Percentiles rank a stretch among this genome's conserved stretches.
Evolutionary conservation across 2,888 invertebrate genomes (phyloP).

Genomic region (Cyrtodaria siliqua): DNA sequence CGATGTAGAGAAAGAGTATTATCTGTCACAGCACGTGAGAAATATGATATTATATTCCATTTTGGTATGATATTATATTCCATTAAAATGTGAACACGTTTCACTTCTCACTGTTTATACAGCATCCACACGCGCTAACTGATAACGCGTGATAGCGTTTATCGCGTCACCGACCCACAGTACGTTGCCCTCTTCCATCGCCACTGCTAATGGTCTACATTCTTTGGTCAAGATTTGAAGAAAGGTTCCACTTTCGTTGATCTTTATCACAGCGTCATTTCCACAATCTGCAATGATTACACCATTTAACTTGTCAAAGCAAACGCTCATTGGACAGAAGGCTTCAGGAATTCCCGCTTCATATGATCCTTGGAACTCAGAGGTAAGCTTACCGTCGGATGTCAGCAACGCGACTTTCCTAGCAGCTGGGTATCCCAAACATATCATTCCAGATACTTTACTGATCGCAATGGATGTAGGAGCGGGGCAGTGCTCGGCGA

Average conservation of each 20-base stretch:
- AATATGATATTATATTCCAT: no score
- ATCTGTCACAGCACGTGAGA: no score
- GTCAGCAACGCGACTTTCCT: neutral
- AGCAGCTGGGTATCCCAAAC: slow-evolving; percentile 11
- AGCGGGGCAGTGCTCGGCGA: neutral
- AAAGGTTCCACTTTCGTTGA: neutral
- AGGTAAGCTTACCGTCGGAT: neutral
- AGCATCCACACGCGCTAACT: no score
- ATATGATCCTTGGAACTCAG: neutral
- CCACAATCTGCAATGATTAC: slow-evolving; percentile 7
- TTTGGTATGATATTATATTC: no score
- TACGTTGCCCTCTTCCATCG: no score
- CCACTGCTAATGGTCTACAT: neutral
- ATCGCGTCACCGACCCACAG: no score
- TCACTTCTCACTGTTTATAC: no score
- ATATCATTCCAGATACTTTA: neutral
- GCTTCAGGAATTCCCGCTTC: neutral
- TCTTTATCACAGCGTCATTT: slow-evolving; percentile 7
- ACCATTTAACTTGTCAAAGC: slow-evolving; percentile 1
- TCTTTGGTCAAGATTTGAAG: neutral
- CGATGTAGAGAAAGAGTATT: no score
- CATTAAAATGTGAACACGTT: no score
- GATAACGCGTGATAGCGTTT: no score
- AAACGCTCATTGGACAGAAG: slow-evolving; percentile 10
- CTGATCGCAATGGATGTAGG: slow-evolving; percentile 7